Evolutionary conservation across 2,113 vertebrate species (phyloP).

Genomic region (Sapajus apella): DNA sequence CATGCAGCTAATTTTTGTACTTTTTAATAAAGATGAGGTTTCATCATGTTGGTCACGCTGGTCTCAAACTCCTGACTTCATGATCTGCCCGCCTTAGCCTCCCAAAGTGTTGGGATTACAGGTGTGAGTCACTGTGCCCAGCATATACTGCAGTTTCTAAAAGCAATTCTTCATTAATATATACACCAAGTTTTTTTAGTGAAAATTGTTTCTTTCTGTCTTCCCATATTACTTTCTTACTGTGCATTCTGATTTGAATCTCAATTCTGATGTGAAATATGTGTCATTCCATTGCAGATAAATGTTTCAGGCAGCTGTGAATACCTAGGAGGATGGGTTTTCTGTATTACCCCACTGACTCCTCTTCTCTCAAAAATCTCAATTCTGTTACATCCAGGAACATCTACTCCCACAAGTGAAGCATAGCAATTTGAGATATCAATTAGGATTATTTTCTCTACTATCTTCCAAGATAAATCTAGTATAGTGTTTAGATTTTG

Average conservation of each 20-base stretch:
- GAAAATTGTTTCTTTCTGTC: neutral
- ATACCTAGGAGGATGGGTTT: neutral
- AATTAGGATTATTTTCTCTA: neutral
- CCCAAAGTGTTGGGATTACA: no score
- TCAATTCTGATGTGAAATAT: neutral
- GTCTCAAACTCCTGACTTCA: no score
- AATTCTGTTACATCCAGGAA: neutral
- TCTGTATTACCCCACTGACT: neutral
- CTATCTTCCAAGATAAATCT: neutral
- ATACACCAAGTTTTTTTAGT: neutral
- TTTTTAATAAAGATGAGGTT: no score
- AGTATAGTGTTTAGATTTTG: neutral
- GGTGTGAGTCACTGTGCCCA: no score
- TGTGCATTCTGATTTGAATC: slow-evolving; percentile 1
- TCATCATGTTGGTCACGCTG: no score
- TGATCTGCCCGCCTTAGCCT: no score
- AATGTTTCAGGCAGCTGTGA: neutral
- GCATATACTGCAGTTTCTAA: neutral
- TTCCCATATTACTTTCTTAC: neutral
- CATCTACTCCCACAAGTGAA: neutral
- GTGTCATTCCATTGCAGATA: neutral
- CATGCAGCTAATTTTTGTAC: no score
- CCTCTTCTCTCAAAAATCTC: neutral
- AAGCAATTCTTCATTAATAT: neutral
- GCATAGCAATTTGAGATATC: neutral